A percentile compares a stretch with the other conserved stretches of the same genome.
Evolutionary conservation across 2,797 vertebrate species (phyloP).

Genomic region (Pipistrellus pipistrellus): DNA sequence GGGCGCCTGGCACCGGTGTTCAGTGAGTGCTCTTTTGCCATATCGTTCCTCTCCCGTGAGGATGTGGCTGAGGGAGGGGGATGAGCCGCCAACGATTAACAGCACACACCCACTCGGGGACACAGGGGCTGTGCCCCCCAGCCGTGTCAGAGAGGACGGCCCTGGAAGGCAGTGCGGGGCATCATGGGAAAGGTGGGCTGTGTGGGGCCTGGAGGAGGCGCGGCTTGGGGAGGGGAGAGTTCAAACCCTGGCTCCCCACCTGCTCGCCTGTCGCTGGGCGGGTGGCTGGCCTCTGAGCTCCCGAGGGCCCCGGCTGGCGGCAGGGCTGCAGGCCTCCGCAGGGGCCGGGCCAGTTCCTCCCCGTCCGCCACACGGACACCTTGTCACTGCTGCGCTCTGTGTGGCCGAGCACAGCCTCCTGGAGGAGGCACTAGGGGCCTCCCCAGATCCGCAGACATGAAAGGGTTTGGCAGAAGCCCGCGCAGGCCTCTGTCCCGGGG

Average conservation of each 20-base stretch:
- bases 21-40: background rate
- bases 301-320: background rate
- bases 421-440: background rate
- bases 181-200: background rate
- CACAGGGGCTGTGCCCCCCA: accelerated
- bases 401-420: background rate
- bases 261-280: background rate
- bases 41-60: background rate
- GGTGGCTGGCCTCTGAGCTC: background rate
- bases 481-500: background rate
- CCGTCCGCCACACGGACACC: background rate
- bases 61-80: accelerated
- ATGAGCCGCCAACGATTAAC: background rate
- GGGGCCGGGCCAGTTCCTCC: background rate
- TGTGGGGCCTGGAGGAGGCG: background rate
- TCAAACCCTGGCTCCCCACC: background rate
- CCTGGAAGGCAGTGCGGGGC: background rate
- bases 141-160: accelerated
- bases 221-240: background rate
- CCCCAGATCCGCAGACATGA: too few species aligned
- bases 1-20: background rate
- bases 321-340: too few species aligned
- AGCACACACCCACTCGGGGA: background rate
- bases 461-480: background rate
- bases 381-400: background rate